These are phyloP conservation scores for Trachymyrmex septentrionalis DNA, from an alignment of 1,140 invertebrate genomes.

Conservation along the genomic window DNA sequence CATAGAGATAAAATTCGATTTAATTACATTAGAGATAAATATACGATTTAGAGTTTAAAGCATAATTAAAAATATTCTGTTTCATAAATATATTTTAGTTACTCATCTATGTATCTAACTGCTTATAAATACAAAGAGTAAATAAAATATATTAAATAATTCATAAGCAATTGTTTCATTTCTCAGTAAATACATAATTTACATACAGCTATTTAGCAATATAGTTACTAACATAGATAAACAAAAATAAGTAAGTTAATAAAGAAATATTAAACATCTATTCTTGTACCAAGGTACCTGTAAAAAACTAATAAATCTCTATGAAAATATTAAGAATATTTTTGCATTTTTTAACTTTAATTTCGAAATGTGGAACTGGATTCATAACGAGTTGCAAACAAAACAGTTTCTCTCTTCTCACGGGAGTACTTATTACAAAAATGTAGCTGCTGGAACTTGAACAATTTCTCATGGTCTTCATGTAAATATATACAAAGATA, in stretches of 20 bases:
- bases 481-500: constrained; percentile 81
- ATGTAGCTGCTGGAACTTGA: constrained; percentile 77
- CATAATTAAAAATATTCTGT: constrained; percentile 12
- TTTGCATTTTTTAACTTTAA: constrained; percentile 19
- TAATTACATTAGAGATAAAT: background rate
- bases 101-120: background rate
- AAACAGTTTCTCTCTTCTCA: constrained; percentile 63
- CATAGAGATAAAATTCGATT: constrained; percentile 62
- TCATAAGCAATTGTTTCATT: constrained; percentile 3
- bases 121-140: constrained; percentile 13
- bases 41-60: background rate
- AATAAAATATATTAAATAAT: constrained; percentile 22
- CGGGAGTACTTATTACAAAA: constrained; percentile 61
- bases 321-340: constrained; percentile 71
- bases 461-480: constrained; percentile 76
- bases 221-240: background rate
- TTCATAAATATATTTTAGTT: constrained; percentile 16
- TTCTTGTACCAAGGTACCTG: background rate
- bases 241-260: background rate
- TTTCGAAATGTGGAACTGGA: constrained; percentile 43
- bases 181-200: constrained; percentile 8
- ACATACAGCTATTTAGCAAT: background rate
- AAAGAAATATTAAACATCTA: constrained; percentile 27
- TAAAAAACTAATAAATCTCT: constrained; percentile 50
- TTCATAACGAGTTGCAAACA: constrained; percentile 60